A percentile compares a stretch with the other conserved stretches of the same genome.
These are phyloP conservation scores for Metalampra italica DNA, from an alignment of 2,888 invertebrate species.

Conservation along the genomic window DNA sequence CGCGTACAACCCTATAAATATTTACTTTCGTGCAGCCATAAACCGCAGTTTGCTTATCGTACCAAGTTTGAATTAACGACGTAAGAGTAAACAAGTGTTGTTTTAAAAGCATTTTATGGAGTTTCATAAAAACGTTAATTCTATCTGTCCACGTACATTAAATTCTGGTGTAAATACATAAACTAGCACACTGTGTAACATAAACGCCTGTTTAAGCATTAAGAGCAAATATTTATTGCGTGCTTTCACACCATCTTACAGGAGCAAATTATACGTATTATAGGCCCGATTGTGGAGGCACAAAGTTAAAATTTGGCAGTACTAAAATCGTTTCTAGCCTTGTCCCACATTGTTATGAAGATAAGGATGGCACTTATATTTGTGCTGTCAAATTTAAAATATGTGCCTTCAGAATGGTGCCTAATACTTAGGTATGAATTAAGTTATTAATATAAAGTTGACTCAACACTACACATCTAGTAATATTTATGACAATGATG, in stretches of 20 bases:
- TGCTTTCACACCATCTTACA: background rate
- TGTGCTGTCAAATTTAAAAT: no score
- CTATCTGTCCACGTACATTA: conserved; percentile 31
- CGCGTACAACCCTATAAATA: conserved; percentile 39
- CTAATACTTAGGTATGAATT: no score
- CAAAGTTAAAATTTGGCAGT: background rate
- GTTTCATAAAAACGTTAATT: conserved; percentile 40
- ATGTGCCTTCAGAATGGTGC: no score
- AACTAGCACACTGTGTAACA: no score
- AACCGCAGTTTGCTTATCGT: conserved; percentile 40
- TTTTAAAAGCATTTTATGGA: conserved; percentile 57
- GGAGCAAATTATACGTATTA: conserved; percentile 1
- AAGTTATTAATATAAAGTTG: no score
- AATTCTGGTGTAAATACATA: conserved; percentile 14
- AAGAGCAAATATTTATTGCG: conserved; percentile 33
- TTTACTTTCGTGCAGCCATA: conserved; percentile 39
- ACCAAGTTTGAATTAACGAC: conserved; percentile 58
- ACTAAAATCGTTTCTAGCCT: no score
- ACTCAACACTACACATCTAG: no score
- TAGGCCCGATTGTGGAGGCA: background rate
- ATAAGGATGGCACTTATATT: no score
- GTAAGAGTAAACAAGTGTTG: conserved; percentile 56
- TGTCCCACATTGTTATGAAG: no score
- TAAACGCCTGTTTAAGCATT: conserved; percentile 40
- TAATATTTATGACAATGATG: no score